Evolutionary conservation across 1,140 invertebrate species (phyloP).

Genomic region (Pseudomyrmex gracilis): DNA sequence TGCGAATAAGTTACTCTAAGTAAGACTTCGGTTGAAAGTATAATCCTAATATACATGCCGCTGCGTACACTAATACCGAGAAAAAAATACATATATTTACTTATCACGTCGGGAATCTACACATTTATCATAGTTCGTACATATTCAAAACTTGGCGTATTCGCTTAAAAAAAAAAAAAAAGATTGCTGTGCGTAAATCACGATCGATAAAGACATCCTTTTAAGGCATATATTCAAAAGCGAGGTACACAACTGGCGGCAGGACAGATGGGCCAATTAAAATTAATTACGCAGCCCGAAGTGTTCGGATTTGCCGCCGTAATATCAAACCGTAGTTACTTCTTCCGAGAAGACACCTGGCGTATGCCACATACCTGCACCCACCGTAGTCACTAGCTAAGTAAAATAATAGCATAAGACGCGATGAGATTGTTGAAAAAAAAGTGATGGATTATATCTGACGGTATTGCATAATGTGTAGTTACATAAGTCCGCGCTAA

Average conservation of each 20-base stretch:
- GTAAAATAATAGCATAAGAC: conserved; percentile 31
- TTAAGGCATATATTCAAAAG: conserved; percentile 25
- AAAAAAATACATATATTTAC: conserved; percentile 2
- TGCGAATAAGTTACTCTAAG: not conserved
- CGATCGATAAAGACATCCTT: conserved; percentile 54
- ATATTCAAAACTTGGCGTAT: conserved; percentile 10
- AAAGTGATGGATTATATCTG: not conserved
- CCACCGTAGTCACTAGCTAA: not conserved
- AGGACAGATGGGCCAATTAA: conserved; percentile 59
- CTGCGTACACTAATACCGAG: not conserved
- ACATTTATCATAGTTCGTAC: not conserved
- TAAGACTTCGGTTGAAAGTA: conserved; percentile 23
- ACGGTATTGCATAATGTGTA: not conserved
- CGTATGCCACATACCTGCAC: not conserved
- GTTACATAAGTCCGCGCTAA: not conserved
- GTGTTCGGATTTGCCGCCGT: conserved; percentile 18
- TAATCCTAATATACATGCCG: not conserved
- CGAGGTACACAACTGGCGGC: conserved; percentile 10
- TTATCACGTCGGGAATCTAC: conserved; percentile 24
- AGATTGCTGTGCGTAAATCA: conserved; percentile 48
- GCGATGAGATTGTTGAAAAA: conserved; percentile 12
- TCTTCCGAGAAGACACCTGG: conserved; percentile 45
- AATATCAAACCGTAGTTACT: conserved; percentile 29
- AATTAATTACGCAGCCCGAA: conserved; percentile 49
- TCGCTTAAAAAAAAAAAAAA: conserved; percentile 15